A percentile compares a stretch with the other conserved stretches of the same genome.
These are phyloP conservation scores for Serripes groenlandicus DNA, from an alignment of 2,888 invertebrate species.

Conservation along the genomic window DNA sequence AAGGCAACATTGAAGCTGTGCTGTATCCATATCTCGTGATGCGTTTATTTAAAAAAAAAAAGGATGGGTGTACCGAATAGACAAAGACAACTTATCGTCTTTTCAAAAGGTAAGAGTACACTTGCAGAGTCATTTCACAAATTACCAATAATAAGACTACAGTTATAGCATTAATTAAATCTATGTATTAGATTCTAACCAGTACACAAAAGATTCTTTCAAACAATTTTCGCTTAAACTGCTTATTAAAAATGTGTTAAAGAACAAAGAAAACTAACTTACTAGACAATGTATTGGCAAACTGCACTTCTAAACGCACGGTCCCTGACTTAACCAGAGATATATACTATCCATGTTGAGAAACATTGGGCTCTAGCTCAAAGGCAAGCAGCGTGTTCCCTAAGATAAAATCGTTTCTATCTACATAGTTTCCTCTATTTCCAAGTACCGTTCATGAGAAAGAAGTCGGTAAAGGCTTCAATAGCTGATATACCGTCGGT, in stretches of 20 bases:
- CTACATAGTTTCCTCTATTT: slow-evolving; percentile 15
- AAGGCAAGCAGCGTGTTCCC: slow-evolving; percentile 37
- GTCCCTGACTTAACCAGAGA: slow-evolving; percentile 37
- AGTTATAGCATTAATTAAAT: too few relatives aligned
- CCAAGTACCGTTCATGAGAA: slow-evolving; percentile 41
- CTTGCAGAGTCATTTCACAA: not conserved
- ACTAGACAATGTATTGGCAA: slow-evolving; percentile 12
- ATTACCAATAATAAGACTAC: not conserved
- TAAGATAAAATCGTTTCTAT: slow-evolving; percentile 2
- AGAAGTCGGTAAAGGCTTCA: slow-evolving; percentile 39
- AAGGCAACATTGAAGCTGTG: slow-evolving; percentile 32
- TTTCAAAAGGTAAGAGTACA: slow-evolving; percentile 8
- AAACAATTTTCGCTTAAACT: not conserved
- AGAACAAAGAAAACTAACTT: not conserved
- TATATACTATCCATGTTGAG: slow-evolving; percentile 30
- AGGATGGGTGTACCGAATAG: slow-evolving; percentile 5
- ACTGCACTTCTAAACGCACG: slow-evolving; percentile 33
- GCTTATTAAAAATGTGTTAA: too few relatives aligned
- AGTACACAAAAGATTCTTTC: not conserved
- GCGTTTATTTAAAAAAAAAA: slow-evolving; percentile 16
- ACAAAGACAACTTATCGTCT: slow-evolving; percentile 23
- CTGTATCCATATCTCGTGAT: slow-evolving; percentile 13
- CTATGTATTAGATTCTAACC: not conserved
- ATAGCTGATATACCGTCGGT: slow-evolving; percentile 11
- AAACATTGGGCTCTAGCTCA: slow-evolving; percentile 31